Percentiles rank a stretch among this genome's conserved stretches.
Evolutionary conservation across 1,140 invertebrate species (phyloP).

Genomic region (Drosophila mayri): DNA sequence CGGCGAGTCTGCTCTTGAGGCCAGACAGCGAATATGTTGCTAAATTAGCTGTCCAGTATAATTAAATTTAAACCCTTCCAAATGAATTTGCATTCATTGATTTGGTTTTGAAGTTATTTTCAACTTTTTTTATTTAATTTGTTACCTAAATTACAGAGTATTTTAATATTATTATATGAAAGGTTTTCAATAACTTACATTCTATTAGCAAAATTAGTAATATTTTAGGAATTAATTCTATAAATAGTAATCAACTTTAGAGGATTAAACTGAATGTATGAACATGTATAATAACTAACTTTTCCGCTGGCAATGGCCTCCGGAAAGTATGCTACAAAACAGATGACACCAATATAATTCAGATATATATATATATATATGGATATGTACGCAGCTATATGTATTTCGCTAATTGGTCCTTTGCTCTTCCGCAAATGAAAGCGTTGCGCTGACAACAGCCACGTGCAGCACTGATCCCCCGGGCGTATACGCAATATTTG

Average conservation of each 20-base stretch:
- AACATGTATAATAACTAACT: background rate
- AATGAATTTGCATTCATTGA: background rate
- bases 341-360: slow-evolving; percentile 9
- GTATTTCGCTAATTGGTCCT: slow-evolving; percentile 68
- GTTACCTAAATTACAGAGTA: too few relatives aligned
- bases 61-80: slow-evolving; percentile 35
- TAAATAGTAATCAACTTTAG: too few relatives aligned
- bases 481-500: slow-evolving; percentile 79
- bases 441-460: slow-evolving; percentile 70
- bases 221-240: too few relatives aligned
- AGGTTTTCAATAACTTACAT: too few relatives aligned
- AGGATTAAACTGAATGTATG: too few relatives aligned
- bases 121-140: too few relatives aligned
- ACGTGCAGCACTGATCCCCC: slow-evolving; percentile 48
- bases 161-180: too few relatives aligned
- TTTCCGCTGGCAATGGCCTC: background rate
- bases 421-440: slow-evolving; percentile 48
- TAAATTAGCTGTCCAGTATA: slow-evolving; percentile 30
- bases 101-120: background rate
- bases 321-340: slow-evolving; percentile 37
- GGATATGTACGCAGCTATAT: slow-evolving; percentile 7
- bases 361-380: background rate
- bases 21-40: slow-evolving; percentile 9
- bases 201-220: too few relatives aligned
- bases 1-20: slow-evolving; percentile 29